Evolutionary conservation across 2,888 invertebrate species (phyloP).

Genomic region (Brachycybe producta): DNA sequence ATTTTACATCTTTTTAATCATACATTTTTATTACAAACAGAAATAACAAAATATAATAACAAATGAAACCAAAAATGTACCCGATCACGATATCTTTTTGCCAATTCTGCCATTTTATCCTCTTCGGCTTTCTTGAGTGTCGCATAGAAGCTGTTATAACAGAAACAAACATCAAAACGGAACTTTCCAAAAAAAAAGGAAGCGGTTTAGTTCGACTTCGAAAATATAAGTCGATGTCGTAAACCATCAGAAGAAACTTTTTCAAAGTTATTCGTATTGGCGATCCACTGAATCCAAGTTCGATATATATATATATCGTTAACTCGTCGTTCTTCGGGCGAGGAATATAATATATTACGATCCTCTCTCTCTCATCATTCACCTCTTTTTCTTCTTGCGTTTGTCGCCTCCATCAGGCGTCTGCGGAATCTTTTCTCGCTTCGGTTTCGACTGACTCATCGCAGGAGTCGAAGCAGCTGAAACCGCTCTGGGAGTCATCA

Average conservation of each 20-base stretch:
- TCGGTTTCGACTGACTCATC: slow-evolving; percentile 24
- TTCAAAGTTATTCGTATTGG: too few relatives aligned
- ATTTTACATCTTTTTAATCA: neutral
- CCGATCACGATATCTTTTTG: slow-evolving; percentile 82
- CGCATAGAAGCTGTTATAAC: slow-evolving; percentile 58
- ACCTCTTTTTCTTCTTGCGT: slow-evolving; percentile 76
- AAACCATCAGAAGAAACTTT: too few relatives aligned
- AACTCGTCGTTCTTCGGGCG: too few relatives aligned
- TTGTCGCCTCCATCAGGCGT: slow-evolving; percentile 55
- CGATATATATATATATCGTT: too few relatives aligned
- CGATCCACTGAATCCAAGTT: too few relatives aligned
- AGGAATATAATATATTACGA: slow-evolving; percentile 3
- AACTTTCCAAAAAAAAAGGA: too few relatives aligned
- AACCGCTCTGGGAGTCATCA: slow-evolving; percentile 81
- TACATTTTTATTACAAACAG: neutral
- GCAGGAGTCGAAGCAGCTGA: slow-evolving; percentile 24
- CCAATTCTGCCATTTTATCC: slow-evolving; percentile 81
- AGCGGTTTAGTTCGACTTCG: too few relatives aligned
- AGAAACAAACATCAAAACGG: neutral
- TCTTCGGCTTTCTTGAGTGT: slow-evolving; percentile 88
- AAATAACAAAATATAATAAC: too few relatives aligned
- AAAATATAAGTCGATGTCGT: too few relatives aligned
- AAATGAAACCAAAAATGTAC: slow-evolving; percentile 20
- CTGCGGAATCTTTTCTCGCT: neutral
- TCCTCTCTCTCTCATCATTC: too few relatives aligned